Conservation (phyloP, 1,140 invertebrate genomes). For the Periplaneta americana region DNA sequence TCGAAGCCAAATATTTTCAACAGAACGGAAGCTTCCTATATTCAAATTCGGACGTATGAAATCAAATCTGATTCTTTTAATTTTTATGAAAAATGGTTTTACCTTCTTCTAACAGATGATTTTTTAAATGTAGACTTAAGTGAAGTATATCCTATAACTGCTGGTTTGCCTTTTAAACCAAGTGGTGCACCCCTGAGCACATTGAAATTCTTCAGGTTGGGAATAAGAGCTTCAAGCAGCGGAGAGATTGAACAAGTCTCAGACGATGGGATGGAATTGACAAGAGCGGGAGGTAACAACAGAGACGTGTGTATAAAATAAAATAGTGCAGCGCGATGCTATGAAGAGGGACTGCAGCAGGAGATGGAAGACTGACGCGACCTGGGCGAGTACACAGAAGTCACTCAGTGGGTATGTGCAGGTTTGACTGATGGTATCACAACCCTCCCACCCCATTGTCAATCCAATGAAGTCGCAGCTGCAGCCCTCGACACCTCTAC, state of each 20-base stretch:
- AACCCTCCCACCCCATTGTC: background rate
- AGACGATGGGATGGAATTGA: background rate
- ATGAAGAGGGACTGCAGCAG: too few species aligned
- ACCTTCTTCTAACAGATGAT: too few species aligned
- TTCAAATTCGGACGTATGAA: too few species aligned
- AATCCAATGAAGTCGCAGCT: background rate
- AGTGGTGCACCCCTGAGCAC: too few species aligned
- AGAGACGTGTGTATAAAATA: background rate
- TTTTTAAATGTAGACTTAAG: too few species aligned
- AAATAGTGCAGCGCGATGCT: too few species aligned
- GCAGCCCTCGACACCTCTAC: background rate
- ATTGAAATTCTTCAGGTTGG: background rate
- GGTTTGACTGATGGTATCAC: background rate
- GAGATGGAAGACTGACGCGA: background rate
- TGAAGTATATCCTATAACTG: too few species aligned
- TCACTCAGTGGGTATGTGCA: background rate
- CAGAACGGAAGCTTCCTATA: too few species aligned
- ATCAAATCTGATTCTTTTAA: too few species aligned
- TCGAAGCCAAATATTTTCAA: too few species aligned
- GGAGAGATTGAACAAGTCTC: background rate
- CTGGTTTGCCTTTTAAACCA: too few species aligned
- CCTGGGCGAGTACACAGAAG: background rate
- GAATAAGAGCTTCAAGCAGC: background rate
- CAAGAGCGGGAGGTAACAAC: background rate
- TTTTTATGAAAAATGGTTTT: too few species aligned